Evolutionary conservation across 30 jellyfish, hydroid and myxozoan species (phyloP), one percentile per base, ranked within the genome.

Genomic region (Turritopsis dohrnii): DNA sequence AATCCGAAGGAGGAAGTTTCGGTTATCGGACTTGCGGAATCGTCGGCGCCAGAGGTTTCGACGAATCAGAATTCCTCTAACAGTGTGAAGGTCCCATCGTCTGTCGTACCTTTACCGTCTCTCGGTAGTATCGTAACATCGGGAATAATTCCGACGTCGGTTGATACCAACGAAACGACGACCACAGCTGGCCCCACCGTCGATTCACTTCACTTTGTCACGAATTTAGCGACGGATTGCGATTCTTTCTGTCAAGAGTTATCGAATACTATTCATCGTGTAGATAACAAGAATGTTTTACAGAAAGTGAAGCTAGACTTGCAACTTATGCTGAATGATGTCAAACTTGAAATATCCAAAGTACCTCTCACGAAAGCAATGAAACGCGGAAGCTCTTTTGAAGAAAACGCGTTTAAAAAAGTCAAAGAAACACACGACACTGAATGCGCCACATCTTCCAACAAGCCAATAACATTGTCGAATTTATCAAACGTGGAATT

Each of bases 231-330:
- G 22, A 69, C 77, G 77, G 76, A 80, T 52, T 71, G 72, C 66
- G 76, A 66, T n/a, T n/a, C 53, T 74, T 26, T 74, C 24, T 65
- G 84, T 25, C 74, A 82, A 7, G 71, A 65, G 17, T 71, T 82
- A 71, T 66, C 89, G 30, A 29, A 71, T 21, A 18, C 83, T 25
- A 41, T 82, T 21, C n/a, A n/a, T 25, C 72, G 72, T 27, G 89
- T 82, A 5, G 81, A 66, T 7, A 23, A 82, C 83, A 66, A n/a
- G 20, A 54, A 26, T 52, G 28, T 82, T 86, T 29, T 82, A 54
- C 89, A 82, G 41, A 82, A 82, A 71, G 89, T 82, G 28, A 71
- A 82, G 26, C 28, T 82, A 21, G 89, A 82, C 72, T 31, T 82
- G 52, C 89, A 82, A 71, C 31, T 82, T 0, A 71, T 82, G 29